A percentile compares a stretch with the other conserved stretches of the same genome.
These are phyloP conservation scores for Arbacia lixula DNA, from an alignment of 53 echinoderm and acorn worm species.

Conservation along the genomic window DNA sequence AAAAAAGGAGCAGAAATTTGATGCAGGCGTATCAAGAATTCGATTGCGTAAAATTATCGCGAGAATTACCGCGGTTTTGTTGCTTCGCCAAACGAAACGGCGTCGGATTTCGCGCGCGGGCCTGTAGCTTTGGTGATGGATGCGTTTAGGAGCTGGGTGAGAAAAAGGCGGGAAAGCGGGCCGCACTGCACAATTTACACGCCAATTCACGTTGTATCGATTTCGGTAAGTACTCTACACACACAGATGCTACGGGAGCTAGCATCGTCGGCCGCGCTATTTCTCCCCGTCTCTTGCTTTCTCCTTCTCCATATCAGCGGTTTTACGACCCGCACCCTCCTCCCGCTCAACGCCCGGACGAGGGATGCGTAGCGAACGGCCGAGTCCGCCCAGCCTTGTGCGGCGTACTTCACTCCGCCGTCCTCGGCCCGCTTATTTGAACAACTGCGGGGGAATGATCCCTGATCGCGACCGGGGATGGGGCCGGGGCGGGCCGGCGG, in stretches of 20 bases:
- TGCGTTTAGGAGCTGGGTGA: conserved; percentile 44
- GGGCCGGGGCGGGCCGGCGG: background rate
- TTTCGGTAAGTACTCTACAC: conserved; percentile 57
- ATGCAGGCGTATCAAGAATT: conserved; percentile 36
- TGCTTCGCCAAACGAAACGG: conserved; percentile 22
- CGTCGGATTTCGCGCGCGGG: conserved; percentile 33
- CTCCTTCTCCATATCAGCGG: conserved; percentile 13
- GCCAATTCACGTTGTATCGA: conserved; percentile 55
- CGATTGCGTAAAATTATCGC: conserved; percentile 48
- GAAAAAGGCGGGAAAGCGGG: conserved; percentile 49
- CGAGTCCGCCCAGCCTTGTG: conserved; percentile 1
- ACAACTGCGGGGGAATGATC: conserved; percentile 44
- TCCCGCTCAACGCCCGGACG: conserved; percentile 6
- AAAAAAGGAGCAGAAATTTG: conserved; percentile 1
- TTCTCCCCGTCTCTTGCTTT: background rate
- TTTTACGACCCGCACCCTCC: conserved; percentile 39
- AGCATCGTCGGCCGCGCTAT: background rate
- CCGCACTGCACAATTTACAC: conserved; percentile 42
- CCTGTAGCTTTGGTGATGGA: conserved; percentile 30
- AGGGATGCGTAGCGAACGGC: conserved; percentile 1
- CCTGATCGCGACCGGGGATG: background rate
- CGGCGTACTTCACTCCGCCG: conserved; percentile 15
- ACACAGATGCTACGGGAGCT: conserved; percentile 41
- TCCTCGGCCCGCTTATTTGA: conserved; percentile 34
- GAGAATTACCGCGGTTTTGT: conserved; percentile 49